Conservation (phyloP, 2,797 vertebrate species). For the Lepidocolaptes lacrymiger region DNA sequence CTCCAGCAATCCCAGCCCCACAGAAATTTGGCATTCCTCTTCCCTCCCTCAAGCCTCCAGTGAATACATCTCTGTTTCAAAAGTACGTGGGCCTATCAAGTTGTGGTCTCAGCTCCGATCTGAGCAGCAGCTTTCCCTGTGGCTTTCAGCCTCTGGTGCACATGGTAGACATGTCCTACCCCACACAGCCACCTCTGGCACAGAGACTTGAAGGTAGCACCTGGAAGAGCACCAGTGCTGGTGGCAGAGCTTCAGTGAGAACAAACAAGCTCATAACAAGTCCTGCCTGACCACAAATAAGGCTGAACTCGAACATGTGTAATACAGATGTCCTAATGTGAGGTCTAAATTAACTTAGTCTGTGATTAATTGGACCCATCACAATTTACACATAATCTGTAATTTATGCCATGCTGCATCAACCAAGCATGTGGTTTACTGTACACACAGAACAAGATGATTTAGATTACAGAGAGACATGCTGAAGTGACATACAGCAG, state of each 20-base stretch:
- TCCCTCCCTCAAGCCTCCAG: not conserved
- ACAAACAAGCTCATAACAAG: not conserved
- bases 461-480: not conserved
- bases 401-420: not conserved
- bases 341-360: not conserved
- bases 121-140: not conserved
- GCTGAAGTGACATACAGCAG: not conserved
- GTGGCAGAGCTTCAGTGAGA: not conserved
- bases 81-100: not conserved
- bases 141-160: not conserved
- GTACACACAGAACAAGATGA: not conserved
- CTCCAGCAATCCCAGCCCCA: rapidly evolving
- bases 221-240: not conserved
- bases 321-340: not conserved
- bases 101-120: not conserved
- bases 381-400: not conserved
- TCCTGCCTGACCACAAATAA: not conserved
- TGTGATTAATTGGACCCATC: not conserved
- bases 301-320: rapidly evolving
- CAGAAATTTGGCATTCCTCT: not conserved
- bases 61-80: not conserved
- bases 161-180: rapidly evolving
- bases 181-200: rapidly evolving
- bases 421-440: not conserved
- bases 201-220: not conserved